phyloP scores from a whole-genome alignment of 2,797 vertebrate genomes.

The Graptemys geographica region DNA sequence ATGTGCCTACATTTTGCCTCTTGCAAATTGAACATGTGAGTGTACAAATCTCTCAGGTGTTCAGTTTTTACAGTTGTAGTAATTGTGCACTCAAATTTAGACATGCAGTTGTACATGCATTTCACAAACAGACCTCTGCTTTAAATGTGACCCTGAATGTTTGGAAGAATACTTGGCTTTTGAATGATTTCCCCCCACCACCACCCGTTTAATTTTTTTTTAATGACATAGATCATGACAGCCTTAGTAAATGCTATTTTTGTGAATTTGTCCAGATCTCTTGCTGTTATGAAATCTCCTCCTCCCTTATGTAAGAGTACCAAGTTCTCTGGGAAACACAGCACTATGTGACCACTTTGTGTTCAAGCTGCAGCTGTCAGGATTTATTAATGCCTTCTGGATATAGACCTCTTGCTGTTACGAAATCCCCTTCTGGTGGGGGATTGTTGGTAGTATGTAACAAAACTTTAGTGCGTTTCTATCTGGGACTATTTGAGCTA shows the following conservation, averaged over 20 bases:
- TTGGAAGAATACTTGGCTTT: background rate
- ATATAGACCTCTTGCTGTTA: too few species aligned
- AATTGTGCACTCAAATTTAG: rapidly evolving
- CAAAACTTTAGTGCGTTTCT: background rate
- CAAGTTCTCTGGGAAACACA: background rate
- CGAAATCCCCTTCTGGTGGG: background rate
- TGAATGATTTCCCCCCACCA: rapidly evolving
- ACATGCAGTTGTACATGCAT: rapidly evolving
- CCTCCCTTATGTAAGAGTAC: conserved; percentile 2
- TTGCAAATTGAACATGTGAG: rapidly evolving
- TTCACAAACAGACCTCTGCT: rapidly evolving
- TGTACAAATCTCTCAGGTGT: background rate
- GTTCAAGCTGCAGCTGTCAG: conserved; percentile 72
- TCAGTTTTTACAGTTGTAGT: background rate
- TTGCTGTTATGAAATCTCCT: background rate
- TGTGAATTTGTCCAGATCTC: rapidly evolving
- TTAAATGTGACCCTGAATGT: rapidly evolving
- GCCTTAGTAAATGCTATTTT: background rate
- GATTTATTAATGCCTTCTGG: conserved; percentile 31
- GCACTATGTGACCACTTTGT: background rate
- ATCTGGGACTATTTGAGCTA: background rate
- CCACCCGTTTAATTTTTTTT: background rate
- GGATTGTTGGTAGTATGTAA: conserved; percentile 24
- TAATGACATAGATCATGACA: rapidly evolving
- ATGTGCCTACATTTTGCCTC: background rate